Conservation (phyloP, 2,113 vertebrate species). For the Pampusana beccarii region DNA sequence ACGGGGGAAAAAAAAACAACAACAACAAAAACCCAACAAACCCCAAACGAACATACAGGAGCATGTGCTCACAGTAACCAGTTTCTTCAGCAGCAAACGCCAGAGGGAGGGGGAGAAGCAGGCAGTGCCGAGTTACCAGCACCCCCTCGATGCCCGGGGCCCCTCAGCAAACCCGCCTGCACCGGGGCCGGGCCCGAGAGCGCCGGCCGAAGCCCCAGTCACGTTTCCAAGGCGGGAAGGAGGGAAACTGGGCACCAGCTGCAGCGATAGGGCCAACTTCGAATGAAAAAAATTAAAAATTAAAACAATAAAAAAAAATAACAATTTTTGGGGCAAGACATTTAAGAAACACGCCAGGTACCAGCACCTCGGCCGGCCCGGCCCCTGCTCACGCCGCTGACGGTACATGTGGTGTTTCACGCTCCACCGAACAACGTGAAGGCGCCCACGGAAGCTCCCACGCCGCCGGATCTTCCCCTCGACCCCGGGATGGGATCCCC, state of each 20-base stretch:
- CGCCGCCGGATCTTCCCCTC: no score
- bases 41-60: accelerated
- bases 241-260: no score
- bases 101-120: no score
- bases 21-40: background rate
- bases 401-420: accelerated
- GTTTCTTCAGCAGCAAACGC: background rate
- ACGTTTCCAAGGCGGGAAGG: background rate
- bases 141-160: no score
- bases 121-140: background rate
- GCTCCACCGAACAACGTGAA: background rate
- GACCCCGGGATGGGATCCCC: accelerated
- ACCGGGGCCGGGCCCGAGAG: background rate
- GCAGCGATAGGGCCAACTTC: no score
- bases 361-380: accelerated
- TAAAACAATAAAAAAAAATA: no score
- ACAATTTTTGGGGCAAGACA: accelerated
- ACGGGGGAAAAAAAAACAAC: no score
- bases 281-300: background rate
- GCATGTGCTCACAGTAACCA: accelerated
- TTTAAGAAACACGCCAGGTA: background rate
- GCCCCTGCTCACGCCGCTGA: background rate
- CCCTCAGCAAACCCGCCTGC: background rate
- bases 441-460: background rate
- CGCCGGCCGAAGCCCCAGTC: background rate